A percentile compares a stretch with the other conserved stretches of the same genome.
Evolutionary conservation across 2,888 invertebrate species (phyloP).

Genomic region (Noctua pronuba): DNA sequence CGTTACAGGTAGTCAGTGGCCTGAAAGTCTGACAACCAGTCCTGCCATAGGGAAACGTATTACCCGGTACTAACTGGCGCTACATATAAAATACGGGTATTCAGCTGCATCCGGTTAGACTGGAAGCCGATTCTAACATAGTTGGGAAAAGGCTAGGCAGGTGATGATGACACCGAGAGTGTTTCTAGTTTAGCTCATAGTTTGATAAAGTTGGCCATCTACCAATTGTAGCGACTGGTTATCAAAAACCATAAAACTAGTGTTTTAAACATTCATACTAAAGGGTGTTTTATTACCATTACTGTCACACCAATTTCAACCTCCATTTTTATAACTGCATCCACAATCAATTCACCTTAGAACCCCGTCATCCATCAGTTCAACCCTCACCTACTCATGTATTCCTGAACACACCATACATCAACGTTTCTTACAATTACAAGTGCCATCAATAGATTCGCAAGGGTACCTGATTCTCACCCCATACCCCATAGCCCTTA

Average conservation of each 20-base stretch:
- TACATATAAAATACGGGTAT: too few species aligned
- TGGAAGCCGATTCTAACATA: too few species aligned
- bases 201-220: neutral
- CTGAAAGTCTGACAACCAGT: too few species aligned
- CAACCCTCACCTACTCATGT: conserved; percentile 32
- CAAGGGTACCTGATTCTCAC: conserved; percentile 71
- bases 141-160: too few species aligned
- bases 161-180: neutral
- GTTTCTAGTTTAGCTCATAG: neutral
- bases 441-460: conserved; percentile 72
- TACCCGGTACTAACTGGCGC: too few species aligned
- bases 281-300: neutral
- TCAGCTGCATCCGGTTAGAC: too few species aligned
- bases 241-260: neutral
- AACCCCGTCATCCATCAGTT: conserved; percentile 54
- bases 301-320: conserved; percentile 31
- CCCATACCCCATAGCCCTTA: conserved; percentile 20
- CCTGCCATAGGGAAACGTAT: too few species aligned
- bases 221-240: too few species aligned
- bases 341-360: conserved; percentile 34
- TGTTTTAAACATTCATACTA: conserved; percentile 32
- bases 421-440: conserved; percentile 76
- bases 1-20: too few species aligned
- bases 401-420: conserved; percentile 63
- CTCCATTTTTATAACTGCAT: conserved; percentile 16